These are phyloP conservation scores for Scaptomyza parva DNA, from an alignment of 2,888 invertebrate species.

Conservation along the genomic window DNA sequence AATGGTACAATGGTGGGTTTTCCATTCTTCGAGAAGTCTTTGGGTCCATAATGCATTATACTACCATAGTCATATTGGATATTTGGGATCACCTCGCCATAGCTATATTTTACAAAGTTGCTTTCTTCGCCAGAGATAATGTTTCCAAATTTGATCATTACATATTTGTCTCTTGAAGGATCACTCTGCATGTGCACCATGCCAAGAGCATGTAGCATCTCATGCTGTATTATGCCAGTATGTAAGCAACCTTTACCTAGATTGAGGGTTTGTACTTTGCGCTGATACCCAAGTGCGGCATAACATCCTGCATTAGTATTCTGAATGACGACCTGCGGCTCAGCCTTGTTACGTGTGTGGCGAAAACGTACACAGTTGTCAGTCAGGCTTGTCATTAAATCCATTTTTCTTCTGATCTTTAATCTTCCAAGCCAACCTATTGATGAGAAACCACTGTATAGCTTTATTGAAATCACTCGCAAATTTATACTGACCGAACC, in stretches of 20 bases:
- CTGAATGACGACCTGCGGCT: slow-evolving; percentile 23
- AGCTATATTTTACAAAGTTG: slow-evolving; percentile 89
- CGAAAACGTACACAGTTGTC: slow-evolving; percentile 60
- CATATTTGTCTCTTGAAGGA: slow-evolving; percentile 88
- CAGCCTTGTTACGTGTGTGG: slow-evolving; percentile 1
- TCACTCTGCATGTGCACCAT: slow-evolving; percentile 92
- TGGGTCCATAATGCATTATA: slow-evolving; percentile 91
- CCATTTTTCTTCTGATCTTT: too few species aligned
- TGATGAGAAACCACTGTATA: neutral
- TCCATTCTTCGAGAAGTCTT: slow-evolving; percentile 89
- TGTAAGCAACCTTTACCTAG: slow-evolving; percentile 61
- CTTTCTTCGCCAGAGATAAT: slow-evolving; percentile 86
- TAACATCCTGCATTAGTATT: too few species aligned
- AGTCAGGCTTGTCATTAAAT: too few species aligned
- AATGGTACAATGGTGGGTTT: slow-evolving; percentile 88
- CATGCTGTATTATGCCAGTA: slow-evolving; percentile 88
- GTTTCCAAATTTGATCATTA: slow-evolving; percentile 85
- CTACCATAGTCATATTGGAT: slow-evolving; percentile 92
- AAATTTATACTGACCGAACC: slow-evolving; percentile 38
- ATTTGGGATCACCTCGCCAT: too few species aligned
- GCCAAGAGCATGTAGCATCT: slow-evolving; percentile 90
- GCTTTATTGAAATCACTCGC: too few species aligned
- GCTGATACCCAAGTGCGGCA: slow-evolving; percentile 88
- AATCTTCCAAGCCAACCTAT: too few species aligned
- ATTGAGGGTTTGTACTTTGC: slow-evolving; percentile 76